phyloP scores from a whole-genome alignment of 1,140 invertebrate species.

The Samia ricini region DNA sequence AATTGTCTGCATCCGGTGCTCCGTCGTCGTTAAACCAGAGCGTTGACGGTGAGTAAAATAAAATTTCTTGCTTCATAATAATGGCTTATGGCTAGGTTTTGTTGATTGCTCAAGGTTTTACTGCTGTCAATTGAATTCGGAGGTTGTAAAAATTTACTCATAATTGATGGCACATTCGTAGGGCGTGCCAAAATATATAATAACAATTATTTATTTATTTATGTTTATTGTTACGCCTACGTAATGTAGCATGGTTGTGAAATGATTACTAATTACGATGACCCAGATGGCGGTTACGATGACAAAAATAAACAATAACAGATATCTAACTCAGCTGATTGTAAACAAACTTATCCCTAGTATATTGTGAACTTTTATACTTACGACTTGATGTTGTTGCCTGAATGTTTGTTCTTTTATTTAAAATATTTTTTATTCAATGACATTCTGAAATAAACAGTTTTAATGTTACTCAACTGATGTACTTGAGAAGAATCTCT shows the following conservation, averaged over 20 bases:
- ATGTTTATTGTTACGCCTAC: not conserved
- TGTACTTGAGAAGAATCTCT: too few species aligned
- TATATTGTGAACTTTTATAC: too few species aligned
- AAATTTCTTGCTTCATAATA: conserved; percentile 28
- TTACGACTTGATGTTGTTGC: too few species aligned
- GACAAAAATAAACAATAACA: conserved; percentile 20
- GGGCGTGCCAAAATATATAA: not conserved
- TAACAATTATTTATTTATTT: not conserved
- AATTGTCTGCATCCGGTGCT: conserved; percentile 48
- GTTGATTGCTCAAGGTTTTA: conserved; percentile 54
- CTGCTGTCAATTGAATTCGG: conserved; percentile 50
- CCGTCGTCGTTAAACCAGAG: conserved; percentile 63
- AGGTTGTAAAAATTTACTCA: conserved; percentile 41
- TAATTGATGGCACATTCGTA: conserved; percentile 21
- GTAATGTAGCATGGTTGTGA: conserved; percentile 2
- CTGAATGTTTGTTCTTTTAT: too few species aligned
- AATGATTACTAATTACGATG: conserved; percentile 15
- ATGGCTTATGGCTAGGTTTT: conserved; percentile 13
- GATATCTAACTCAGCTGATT: conserved; percentile 1
- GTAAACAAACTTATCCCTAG: not conserved
- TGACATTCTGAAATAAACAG: too few species aligned
- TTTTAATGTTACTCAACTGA: too few species aligned
- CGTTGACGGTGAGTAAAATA: conserved; percentile 63
- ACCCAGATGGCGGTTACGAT: conserved; percentile 22
- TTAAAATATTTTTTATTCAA: too few species aligned